A percentile compares a stretch with the other conserved stretches of the same genome.
Evolutionary conservation across 2,113 vertebrate species (phyloP).

Genomic region (Trogon surrucura): DNA sequence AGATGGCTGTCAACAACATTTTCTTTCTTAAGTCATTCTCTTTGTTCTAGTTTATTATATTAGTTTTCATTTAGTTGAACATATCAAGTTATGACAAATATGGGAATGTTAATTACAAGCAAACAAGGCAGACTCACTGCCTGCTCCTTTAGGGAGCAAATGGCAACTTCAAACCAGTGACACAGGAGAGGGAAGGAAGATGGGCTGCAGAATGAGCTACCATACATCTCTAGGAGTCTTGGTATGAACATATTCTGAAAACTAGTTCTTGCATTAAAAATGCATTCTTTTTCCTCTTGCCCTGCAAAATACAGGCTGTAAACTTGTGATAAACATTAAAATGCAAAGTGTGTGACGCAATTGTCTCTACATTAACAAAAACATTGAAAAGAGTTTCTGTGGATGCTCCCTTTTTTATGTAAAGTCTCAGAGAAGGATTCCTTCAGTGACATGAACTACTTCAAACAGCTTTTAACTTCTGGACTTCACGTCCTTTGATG

Average conservation of each 20-base stretch:
- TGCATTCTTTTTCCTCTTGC: neutral
- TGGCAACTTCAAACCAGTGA: neutral
- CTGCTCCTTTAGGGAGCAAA: neutral
- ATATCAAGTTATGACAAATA: neutral
- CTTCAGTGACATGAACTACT: neutral
- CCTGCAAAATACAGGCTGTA: neutral
- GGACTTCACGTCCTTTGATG: neutral
- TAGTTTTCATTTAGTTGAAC: neutral
- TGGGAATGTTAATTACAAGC: neutral
- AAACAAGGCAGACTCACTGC: neutral
- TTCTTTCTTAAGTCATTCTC: neutral
- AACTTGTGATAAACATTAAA: neutral
- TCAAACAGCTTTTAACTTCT: neutral
- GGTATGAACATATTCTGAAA: neutral
- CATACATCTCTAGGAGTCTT: neutral
- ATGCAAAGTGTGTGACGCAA: neutral
- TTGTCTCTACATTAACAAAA: neutral
- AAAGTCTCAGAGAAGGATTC: neutral
- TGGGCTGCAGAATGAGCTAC: neutral
- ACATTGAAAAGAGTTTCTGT: neutral
- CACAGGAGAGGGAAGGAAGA: neutral
- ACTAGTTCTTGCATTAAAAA: neutral
- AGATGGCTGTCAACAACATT: neutral
- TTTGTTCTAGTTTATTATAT: neutral
- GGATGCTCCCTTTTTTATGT: neutral